Evolutionary conservation across 2,888 invertebrate genomes (phyloP), one percentile per base, ranked within the genome.

Genomic region (Lysandra bellargus): DNA sequence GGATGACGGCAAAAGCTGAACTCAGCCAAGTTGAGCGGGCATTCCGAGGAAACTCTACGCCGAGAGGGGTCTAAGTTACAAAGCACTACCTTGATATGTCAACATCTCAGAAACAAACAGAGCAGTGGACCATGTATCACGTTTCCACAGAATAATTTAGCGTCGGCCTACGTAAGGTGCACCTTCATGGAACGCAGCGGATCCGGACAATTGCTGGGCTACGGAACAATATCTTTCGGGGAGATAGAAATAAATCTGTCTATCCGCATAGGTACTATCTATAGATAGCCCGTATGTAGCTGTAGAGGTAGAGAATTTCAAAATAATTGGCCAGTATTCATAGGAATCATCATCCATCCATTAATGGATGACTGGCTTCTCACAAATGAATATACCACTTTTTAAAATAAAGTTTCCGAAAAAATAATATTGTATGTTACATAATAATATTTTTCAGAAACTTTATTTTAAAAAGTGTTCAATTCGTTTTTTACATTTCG

Each of bases 131-230:
- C 69, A 33, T 37, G 14, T 69, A 33, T 69, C 69, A 69, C 14
- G 69, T 4, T 37, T 37, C 17, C 69, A 69, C 69, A 37, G 69
- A 69, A 69, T 69, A 69, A 69, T 69, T 69, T 17, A 69, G 69
- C 17, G 14, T 5, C 69, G 4, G 69, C 5, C 33, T 69, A 37
- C 33, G 64, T 64, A 30, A 30, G 64, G 30, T 30, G 12, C 30
- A 64, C 30, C 30, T 64, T 64, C 12, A 0, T 64, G 30, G 5
- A 12, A 57, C 17, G 49, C 53, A 17, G 0, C 14, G 53, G 53
- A 57, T 57, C 17, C 57, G 57, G 4, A 53, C 57, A 57, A 17
- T 57, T 17, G 17, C 57, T 57, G 4, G 57, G 17, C 17, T 17
- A 57, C 57, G 1, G 17, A 12, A 49, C 49, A 49, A 49, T 2